Conservation (phyloP, 2,113 vertebrate species). For the Micronycteris hirsuta region DNA sequence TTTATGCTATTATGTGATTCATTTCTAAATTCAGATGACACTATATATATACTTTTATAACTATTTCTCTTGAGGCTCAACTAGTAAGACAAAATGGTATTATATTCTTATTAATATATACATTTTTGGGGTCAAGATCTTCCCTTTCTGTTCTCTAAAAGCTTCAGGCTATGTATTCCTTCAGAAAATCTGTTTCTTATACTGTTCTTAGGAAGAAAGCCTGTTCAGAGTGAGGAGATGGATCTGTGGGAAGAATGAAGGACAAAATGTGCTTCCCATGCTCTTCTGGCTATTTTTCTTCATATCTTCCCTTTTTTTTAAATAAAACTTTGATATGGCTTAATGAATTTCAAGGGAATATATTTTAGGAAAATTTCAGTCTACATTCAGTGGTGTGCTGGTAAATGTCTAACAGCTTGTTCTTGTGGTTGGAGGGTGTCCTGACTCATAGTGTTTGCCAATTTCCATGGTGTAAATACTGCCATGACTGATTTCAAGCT, state of each 20-base stretch:
- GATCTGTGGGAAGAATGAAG: background rate
- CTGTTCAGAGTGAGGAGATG: background rate
- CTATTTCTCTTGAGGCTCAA: background rate
- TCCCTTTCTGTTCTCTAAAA: background rate
- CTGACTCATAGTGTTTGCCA: background rate
- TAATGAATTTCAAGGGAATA: background rate
- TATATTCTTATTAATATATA: background rate
- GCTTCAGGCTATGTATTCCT: background rate
- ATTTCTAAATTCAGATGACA: background rate
- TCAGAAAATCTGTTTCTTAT: background rate
- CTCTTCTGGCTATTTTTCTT: background rate
- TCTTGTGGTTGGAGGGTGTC: background rate
- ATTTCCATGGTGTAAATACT: background rate
- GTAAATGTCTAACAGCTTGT: background rate
- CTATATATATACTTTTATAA: background rate
- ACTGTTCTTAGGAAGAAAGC: background rate
- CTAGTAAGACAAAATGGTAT: background rate
- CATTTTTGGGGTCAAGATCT: background rate
- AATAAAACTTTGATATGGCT: background rate
- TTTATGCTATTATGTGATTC: background rate
- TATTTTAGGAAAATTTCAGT: background rate
- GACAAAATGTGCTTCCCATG: background rate
- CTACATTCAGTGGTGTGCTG: background rate
- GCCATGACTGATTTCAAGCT: background rate
- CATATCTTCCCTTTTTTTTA: background rate